These are phyloP conservation scores for Lochmaea crataegi DNA, from an alignment of 2,888 invertebrate species.

Conservation along the genomic window DNA sequence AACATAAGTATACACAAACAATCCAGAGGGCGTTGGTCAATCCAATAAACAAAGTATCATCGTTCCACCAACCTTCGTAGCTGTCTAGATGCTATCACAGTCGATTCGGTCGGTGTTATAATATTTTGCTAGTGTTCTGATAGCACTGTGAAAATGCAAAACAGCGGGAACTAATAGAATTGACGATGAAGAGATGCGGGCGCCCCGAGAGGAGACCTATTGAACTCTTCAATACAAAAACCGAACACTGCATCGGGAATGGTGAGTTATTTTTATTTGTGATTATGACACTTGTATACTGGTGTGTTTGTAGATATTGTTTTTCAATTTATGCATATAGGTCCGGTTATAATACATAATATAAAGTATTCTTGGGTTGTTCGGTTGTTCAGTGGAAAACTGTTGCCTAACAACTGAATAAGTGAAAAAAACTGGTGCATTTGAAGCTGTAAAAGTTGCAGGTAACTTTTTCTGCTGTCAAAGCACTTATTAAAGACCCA, in stretches of 20 bases:
- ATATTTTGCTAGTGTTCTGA: conserved; percentile 24
- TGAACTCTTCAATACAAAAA: conserved; percentile 37
- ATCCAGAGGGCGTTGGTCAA: conserved; percentile 39
- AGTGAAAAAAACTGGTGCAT: too few species aligned
- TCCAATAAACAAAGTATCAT: conserved; percentile 42
- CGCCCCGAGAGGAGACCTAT: conserved; percentile 44
- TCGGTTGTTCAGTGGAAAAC: too few species aligned
- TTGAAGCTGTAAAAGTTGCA: too few species aligned
- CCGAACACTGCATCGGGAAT: conserved; percentile 20
- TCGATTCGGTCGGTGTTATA: conserved; percentile 28
- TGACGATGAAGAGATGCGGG: conserved; percentile 45
- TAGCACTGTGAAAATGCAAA: conserved; percentile 44
- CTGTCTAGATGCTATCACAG: conserved; percentile 42
- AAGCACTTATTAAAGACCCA: too few species aligned
- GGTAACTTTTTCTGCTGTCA: too few species aligned
- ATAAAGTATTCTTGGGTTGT: too few species aligned
- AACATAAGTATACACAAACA: conserved; percentile 30
- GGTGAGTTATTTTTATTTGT: conserved; percentile 5
- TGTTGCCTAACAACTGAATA: too few species aligned
- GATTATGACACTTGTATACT: neutral
- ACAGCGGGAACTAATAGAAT: conserved; percentile 47
- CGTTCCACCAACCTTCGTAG: conserved; percentile 38
- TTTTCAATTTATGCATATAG: neutral
- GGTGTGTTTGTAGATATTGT: neutral
- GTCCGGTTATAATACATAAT: neutral